Evolutionary conservation across 1,140 invertebrate species (phyloP), one percentile per base, ranked within the genome.

Genomic region (Octopus bimaculoides): DNA sequence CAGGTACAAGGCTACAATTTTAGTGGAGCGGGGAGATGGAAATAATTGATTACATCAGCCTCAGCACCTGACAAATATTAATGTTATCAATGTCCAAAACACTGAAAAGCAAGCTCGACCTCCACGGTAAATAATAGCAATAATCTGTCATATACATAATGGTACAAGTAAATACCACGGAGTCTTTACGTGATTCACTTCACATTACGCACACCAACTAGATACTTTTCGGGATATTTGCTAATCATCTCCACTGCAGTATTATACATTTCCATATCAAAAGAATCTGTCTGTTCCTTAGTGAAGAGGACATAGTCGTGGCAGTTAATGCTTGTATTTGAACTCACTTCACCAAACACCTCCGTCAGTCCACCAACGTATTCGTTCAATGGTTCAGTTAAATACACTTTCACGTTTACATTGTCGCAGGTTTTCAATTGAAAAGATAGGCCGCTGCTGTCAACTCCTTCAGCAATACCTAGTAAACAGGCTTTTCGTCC

Each of bases 221-320:
- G 4, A 14, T 71, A 71, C 4, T 71, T 4, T 5, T 71, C 17
- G 0, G 66, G 3, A 5, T n/a, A 71, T 17, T 71, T 71, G 26
- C 66, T 71, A 17, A 71, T 9, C 8, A 71, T 17, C 8, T 71
- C 66, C 66, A 71, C 14, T 17, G 66, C 14, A 14, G 66, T n/a
- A 71, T 71, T 71, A 20, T 71, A 71, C 66, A 71, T 71, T 6
- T 71, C 66, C 66, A 71, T 71, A 71, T 71, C 66, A 17, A 71
- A 71, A 6, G 66, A 71, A 71, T 71, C 66, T n/a, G 66, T 71
- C 66, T 71, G 66, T 71, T 71, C 66, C 14, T 71, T 71, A 20
- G 66, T n/a, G 26, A 71, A 71, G 6, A 71, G 14, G 26, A 14
- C 26, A 20, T 71, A 71, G 14, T 71, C 17, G 0, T 71, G 17